Evolutionary conservation across 23 tunicate species (phyloP), one percentile per base, ranked within the genome.

Genomic region (Trididemnum miniatum): DNA sequence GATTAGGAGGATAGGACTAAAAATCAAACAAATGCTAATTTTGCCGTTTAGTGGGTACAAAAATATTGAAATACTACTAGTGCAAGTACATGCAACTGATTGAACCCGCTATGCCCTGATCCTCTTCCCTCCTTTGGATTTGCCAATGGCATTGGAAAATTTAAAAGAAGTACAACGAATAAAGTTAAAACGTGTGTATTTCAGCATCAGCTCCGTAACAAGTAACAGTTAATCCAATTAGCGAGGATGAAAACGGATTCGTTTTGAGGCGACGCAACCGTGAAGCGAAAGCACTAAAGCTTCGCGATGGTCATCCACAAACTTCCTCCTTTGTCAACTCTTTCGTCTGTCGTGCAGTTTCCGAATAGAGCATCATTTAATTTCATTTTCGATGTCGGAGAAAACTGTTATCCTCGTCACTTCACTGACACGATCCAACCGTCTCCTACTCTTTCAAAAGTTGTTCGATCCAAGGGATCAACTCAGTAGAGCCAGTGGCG

Each of bases 341-440:
- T 62, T 24, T 4, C 67, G 67, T 62, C 67, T 62, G 67, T 26
- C 5, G 67, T 20, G 26, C 67, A 62, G 67, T 62, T 62, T 62
- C 67, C 67, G 67, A 62, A 24, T 12, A 62, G 26, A 62, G 67
- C 67, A 4, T 62, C 67, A 62, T 62, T 3, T 3, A 62, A 62
- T 62, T 9, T 62, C 67, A 5, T 62, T 4, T 12, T 20, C 67
- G 67, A 22, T 3, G 3, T 12, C 23, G 15, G 28, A 4, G 4
- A 12, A n/a, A 3, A 12, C n/a, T 22, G 23, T 62, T 18, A 20
- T 22, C 26, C 23, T 62, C 5, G 28, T 12, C 12, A 7, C 9
- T 44, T 15, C 12, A 7, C 54, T 44, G 54, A 7, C 9, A 15
- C 54, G 9, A 15, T 9, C 9, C 12, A 44, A 5, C 5, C 28